Conservation (phyloP, 2,888 invertebrate species). For the Caprella mutica region DNA sequence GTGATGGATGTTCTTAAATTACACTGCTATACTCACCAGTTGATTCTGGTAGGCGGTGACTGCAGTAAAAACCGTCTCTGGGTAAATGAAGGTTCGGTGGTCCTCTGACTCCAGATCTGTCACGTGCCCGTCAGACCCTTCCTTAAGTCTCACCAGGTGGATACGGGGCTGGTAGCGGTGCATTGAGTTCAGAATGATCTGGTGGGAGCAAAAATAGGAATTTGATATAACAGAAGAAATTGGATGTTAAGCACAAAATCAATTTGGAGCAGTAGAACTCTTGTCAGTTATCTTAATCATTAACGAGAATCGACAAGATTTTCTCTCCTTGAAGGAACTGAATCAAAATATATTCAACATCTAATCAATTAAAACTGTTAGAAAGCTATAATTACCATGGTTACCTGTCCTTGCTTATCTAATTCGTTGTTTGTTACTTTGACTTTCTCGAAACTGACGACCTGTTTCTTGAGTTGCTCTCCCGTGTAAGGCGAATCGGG, state of each 20-base stretch:
- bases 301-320: too few species aligned
- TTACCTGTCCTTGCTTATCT: conserved; percentile 88
- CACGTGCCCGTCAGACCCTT: conserved; percentile 57
- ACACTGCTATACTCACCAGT: conserved; percentile 54
- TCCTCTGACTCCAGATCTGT: conserved; percentile 82
- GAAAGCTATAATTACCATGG: conserved; percentile 38
- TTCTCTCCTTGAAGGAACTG: too few species aligned
- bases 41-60: conserved; percentile 99
- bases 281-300: too few species aligned
- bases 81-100: conserved; percentile 91
- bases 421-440: conserved; percentile 97
- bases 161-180: conserved; percentile 98
- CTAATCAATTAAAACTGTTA: too few species aligned
- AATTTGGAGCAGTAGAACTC: too few species aligned
- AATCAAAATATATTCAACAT: too few species aligned
- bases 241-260: too few species aligned
- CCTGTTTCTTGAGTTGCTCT: conserved; percentile 88
- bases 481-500: conserved; percentile 93
- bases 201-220: too few species aligned
- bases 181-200: conserved; percentile 99
- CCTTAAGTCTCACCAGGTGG: conserved; percentile 80
- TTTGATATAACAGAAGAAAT: too few species aligned
- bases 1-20: too few species aligned
- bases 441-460: conserved; percentile 95
- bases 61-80: conserved; percentile 96